Evolutionary conservation across 2,797 vertebrate genomes (phyloP), one percentile per base, ranked within the genome.

Genomic region (Holocentrus rufus): DNA sequence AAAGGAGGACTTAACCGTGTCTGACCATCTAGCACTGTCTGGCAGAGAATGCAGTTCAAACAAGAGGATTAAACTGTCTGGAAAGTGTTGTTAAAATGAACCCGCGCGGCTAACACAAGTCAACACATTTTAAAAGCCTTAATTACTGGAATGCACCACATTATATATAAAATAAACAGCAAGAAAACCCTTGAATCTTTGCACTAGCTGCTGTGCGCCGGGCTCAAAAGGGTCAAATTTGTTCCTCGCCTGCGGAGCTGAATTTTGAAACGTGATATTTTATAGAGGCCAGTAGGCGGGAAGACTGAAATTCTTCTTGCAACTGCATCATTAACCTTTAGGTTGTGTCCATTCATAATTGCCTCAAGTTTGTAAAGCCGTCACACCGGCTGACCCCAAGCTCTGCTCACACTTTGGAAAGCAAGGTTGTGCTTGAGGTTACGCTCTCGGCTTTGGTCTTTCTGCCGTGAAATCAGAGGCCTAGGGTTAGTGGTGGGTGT

Each of bases 1-100:
- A 81, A 80, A 69, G 66, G 66, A 66, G 47, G 50, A 72, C 68
- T 56, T 64, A 64, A 73, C 71, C 62, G 42, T 30, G 44, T 60
- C 72, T 69, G 69, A 73, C 64, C 57, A 64, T 71, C 44, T 30
- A 50, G 57, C 62, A 63, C 15, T 61, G 61, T 57, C 54, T 44
- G 14, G 34, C 23, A 25, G 42, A 50, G 46, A 31, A 69, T 15
- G 4, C 14, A 57, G 18, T 36, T 70, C 7, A 68, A n/a, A 69
- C 27, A 39, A 67, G 42, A 67, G 55, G 62, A 79, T 76, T 66
- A 56, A 74, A 55, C 13, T 30, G 18, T 49, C 1, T 3, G 46
- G 52, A 20, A 57, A 30, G 67, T 61, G 75, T 74, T 70, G 54
- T 71, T 79, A 0, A 64, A 70, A 62, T 23, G 17, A 75, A 66